Evolutionary conservation across 1,140 invertebrate genomes (phyloP).

Genomic region (Drosophila guanche): DNA sequence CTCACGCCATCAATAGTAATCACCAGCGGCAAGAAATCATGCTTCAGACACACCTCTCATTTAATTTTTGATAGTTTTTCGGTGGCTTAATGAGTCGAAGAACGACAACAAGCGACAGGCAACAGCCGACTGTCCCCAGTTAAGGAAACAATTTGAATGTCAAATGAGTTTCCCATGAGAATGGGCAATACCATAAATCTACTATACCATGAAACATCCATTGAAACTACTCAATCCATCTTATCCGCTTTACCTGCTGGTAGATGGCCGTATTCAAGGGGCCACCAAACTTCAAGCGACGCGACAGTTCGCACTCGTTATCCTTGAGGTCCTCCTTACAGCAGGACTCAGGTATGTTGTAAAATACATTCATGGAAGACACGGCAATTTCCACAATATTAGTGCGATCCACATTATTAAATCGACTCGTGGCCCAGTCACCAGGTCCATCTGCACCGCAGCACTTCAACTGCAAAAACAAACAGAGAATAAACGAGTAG

Average conservation of each 20-base stretch:
- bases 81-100: constrained; percentile 1
- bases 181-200: constrained; percentile 1
- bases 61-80: constrained; percentile 35
- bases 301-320: constrained; percentile 84
- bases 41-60: constrained; percentile 41
- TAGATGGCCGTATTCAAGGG: constrained; percentile 84
- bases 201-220: background rate
- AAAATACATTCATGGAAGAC: constrained; percentile 82
- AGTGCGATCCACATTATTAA: constrained; percentile 83
- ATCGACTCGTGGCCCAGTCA: constrained; percentile 89
- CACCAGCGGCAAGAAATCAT: constrained; percentile 26
- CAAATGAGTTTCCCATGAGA: background rate
- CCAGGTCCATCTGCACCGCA: constrained; percentile 89
- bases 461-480: constrained; percentile 86
- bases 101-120: background rate
- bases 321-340: constrained; percentile 84
- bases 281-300: constrained; percentile 84
- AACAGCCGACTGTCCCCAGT: too few species aligned
- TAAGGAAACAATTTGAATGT: constrained; percentile 9
- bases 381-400: constrained; percentile 81
- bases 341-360: constrained; percentile 86
- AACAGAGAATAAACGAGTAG: constrained; percentile 34
- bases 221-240: background rate
- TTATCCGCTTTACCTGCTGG: constrained; percentile 83
- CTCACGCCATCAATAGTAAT: constrained; percentile 20